A percentile compares a stretch with the other conserved stretches of the same genome.
phyloP scores from a whole-genome alignment of 2,797 vertebrate genomes.

The Melanotaenia pygmaea region DNA sequence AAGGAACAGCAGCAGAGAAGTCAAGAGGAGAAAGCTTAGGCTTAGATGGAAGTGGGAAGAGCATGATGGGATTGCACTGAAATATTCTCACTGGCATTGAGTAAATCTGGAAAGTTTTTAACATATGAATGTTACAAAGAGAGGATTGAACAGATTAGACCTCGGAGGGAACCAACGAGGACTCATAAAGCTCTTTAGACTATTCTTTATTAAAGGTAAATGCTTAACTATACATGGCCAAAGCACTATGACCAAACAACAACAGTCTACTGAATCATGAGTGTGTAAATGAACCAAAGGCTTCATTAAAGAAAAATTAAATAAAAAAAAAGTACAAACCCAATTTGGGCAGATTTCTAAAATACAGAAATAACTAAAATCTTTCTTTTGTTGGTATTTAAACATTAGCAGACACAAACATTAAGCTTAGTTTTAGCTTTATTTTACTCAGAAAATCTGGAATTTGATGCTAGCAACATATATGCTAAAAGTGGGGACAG shows the following conservation, averaged over 20 bases:
- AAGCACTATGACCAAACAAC: conserved; percentile 2
- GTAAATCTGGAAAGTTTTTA: conserved; percentile 52
- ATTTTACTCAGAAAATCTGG: not conserved
- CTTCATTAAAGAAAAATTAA: not conserved
- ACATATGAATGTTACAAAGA: conserved; percentile 40
- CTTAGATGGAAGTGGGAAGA: conserved; percentile 14
- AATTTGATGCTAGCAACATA: not conserved
- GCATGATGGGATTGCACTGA: conserved; percentile 44
- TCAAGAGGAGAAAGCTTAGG: conserved; percentile 22
- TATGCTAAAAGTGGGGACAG: not conserved
- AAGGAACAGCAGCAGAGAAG: conserved; percentile 18
- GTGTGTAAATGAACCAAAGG: not conserved
- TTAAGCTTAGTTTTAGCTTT: not conserved
- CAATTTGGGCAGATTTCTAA: not conserved
- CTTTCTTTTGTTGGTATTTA: not conserved
- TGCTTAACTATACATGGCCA: conserved; percentile 21
- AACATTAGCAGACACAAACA: not conserved
- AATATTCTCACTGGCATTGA: conserved; percentile 50
- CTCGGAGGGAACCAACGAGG: conserved; percentile 30
- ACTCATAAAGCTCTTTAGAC: conserved; percentile 11
- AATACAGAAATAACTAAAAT: not conserved
- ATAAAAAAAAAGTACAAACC: not conserved
- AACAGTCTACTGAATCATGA: not conserved
- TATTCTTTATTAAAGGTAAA: conserved; percentile 30
- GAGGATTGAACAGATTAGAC: conserved; percentile 28